phyloP scores from a whole-genome alignment of 2,888 invertebrate species.

The Caenorhabditis uteleia region DNA sequence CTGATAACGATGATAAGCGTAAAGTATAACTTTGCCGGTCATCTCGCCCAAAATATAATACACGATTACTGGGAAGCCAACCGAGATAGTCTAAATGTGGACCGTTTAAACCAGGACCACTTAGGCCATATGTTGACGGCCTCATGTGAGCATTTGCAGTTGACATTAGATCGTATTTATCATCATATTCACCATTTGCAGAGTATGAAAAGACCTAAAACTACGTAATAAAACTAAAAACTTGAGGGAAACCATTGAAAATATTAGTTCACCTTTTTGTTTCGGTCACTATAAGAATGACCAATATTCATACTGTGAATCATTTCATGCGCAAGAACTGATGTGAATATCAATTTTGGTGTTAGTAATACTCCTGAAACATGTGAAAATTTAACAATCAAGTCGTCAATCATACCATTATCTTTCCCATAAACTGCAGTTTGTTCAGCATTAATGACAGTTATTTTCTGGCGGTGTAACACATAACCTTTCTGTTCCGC shows the following conservation, averaged over 20 bases:
- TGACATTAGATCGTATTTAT: constrained; percentile 67
- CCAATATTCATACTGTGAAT: constrained; percentile 67
- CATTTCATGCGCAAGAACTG: constrained; percentile 68
- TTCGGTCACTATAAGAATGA: constrained; percentile 67
- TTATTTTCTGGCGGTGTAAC: constrained; percentile 56
- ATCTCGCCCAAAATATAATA: constrained; percentile 64
- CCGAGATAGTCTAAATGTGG: constrained; percentile 68
- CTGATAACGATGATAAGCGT: constrained; percentile 58
- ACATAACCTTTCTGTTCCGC: constrained; percentile 51
- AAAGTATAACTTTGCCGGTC: constrained; percentile 60
- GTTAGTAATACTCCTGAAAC: constrained; percentile 61
- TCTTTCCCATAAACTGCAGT: constrained; percentile 62
- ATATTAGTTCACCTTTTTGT: constrained; percentile 38
- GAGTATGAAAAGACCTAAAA: constrained; percentile 64
- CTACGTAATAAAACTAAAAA: background rate
- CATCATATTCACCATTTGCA: constrained; percentile 64
- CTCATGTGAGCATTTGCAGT: constrained; percentile 62
- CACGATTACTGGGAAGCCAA: constrained; percentile 65
- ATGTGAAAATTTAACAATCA: background rate
- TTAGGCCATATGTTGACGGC: constrained; percentile 59
- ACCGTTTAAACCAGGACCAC: constrained; percentile 66
- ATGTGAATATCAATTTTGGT: constrained; percentile 58
- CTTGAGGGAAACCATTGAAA: background rate
- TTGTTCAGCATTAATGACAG: constrained; percentile 57
- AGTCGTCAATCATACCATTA: constrained; percentile 7